Conservation (phyloP, 2,888 invertebrate species). For the Luperina nickerlii region DNA sequence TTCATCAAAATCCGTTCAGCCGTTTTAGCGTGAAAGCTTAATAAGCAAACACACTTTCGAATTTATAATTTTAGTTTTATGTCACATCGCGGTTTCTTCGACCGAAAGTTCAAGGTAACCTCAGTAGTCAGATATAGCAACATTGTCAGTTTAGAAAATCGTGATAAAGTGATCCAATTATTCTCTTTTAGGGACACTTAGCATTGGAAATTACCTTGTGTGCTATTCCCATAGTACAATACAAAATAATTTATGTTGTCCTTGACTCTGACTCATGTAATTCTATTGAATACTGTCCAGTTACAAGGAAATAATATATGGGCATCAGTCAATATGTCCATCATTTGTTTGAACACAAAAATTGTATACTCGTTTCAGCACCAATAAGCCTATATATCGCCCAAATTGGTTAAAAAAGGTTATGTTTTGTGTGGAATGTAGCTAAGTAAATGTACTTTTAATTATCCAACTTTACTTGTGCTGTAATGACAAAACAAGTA, state of each 20-base stretch:
- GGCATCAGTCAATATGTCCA: conserved; percentile 38
- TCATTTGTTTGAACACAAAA: conserved; percentile 28
- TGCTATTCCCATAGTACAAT: conserved; percentile 66
- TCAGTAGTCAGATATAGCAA: conserved; percentile 10
- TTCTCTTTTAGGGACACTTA: conserved; percentile 29
- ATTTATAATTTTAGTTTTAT: background rate
- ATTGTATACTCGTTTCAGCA: background rate
- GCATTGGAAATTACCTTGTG: conserved; percentile 61
- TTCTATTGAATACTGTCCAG: conserved; percentile 50
- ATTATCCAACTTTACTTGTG: too few relatives aligned
- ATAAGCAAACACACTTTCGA: background rate
- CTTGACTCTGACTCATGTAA: conserved; percentile 71
- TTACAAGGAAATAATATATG: conserved; percentile 50
- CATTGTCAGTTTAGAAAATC: conserved; percentile 6
- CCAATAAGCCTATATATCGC: background rate
- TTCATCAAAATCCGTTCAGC: background rate
- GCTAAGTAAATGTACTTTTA: background rate
- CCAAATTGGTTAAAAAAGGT: background rate
- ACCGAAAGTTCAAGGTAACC: conserved; percentile 35
- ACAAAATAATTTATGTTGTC: conserved; percentile 67
- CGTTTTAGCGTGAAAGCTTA: background rate
- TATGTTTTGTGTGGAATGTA: conserved; percentile 1
- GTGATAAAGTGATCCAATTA: conserved; percentile 44
- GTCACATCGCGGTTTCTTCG: conserved; percentile 1
- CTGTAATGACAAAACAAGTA: conserved; percentile 12